Base-by-base conservation (phyloP, 2,113 vertebrate species). In the Baryphthengus martii region DNA sequence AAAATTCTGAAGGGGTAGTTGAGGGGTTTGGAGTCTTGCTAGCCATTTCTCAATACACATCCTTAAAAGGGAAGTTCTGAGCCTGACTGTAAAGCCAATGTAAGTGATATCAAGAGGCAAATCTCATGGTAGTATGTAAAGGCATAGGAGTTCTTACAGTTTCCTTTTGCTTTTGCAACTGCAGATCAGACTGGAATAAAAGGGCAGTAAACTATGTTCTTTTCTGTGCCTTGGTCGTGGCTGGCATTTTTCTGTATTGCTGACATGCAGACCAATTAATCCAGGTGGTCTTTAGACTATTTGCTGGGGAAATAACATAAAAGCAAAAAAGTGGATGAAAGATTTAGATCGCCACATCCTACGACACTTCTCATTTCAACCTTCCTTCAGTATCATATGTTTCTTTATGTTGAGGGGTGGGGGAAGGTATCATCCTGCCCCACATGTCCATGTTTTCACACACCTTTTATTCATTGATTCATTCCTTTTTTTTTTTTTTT, bases 401-500 rank as follows among this genome's bases (percentile, higher is more conserved):
- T 80, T 58, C n/a, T 53, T 96, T 61, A 44, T 61, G 29, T 39
- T 5, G 24, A 11, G 6, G 5, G 14, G 11, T 26, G 25, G 17
- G 3, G 2, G 17, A 11, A 20, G 40, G 4, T 78, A 31, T 55
- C 17, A 78, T 26, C 26, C n/a, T n/a, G n/a, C n/a, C n/a, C 37
- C 0, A 0, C 39, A 28, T 31, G 26, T 72, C 66, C 52, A 23
- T 31, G 8, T 33, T 73, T 89, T 94, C 73, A 53, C 35, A 62
- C 25, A 85, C 20, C 29, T 90, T 91, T 85, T 50, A 74, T 66
- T 88, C 26, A 80, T 71, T 62, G 29, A 76, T 90, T 93, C 16
- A 25, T 86, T 90, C 11, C 3, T 83, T 84, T 70, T 6, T 58
- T 47, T 70, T 23, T 71, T 14, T 23, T 73, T 10, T 55, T 26